Base-by-base conservation (phyloP, 2,113 vertebrate species). In the Gracilinanus agilis region DNA sequence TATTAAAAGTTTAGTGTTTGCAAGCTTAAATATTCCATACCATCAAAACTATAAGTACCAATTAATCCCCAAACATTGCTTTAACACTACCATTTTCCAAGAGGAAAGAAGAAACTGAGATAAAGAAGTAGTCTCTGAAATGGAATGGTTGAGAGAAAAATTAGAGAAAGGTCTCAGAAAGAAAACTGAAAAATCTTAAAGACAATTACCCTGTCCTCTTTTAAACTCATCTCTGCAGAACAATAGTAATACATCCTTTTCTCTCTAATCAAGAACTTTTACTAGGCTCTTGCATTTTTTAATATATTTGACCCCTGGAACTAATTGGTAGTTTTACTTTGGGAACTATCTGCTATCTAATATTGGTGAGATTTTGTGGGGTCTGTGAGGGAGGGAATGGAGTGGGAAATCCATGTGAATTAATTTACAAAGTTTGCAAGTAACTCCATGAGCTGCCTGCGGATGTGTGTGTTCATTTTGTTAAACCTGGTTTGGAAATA, bases 401-500 rank as follows among this genome's bases (percentile, higher is more conserved):
- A 23, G 19, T 83, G n/a, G 54, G 40, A 53, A 93, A n/a, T 25
- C 89, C 24, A 40, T 0, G 0, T 9, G 75, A 53, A 9, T 94
- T 44, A 16, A 54, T 92, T 92, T 9, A 83, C 58, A 58, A 92
- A 94, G 54, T 54, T 44, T 61, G 44, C 55, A 2, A 93, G 5
- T 58, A 54, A 55, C 3, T 91, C 27, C n/a, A 53, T 92, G 88
- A 0, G 0, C 58, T 94, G 49, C 40, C 93, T 56, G 40, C 88
- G 92, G 58, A 90, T 44, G 55, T 5, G 6, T 6, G 58, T 49
- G 27, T 93, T 90, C 90, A 92, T 93, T 54, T 34, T 29, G 49
- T 94, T 61, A 11, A 61, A 53, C 88, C 55, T 92, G 55, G 29
- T 90, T 95, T 67, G 90, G 89, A 97, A 96, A 92, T 92, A 24